These are phyloP conservation scores for Turritopsis dohrnii DNA, from an alignment of 30 jellyfish, hydroid and myxozoan genomes.

Conservation along the genomic window DNA sequence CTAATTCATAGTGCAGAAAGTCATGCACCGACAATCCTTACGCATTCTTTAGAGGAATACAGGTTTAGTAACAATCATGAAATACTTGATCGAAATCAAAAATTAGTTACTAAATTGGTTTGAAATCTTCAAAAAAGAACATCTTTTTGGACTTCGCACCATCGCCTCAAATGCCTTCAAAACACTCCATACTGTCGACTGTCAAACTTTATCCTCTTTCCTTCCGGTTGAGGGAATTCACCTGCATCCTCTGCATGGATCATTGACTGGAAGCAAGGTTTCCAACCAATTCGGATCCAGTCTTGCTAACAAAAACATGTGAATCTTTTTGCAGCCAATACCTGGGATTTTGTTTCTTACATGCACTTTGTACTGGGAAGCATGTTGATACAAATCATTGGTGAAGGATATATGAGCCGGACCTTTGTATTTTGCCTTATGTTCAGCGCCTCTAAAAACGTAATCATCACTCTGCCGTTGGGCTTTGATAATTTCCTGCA, in stretches of 20 bases:
- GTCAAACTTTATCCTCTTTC: background rate
- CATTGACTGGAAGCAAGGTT: background rate
- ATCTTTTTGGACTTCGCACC: background rate
- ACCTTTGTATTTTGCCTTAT: conserved; percentile 22
- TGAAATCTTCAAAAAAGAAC: background rate
- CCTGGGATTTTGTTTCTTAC: conserved; percentile 18
- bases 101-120: background rate
- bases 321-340: background rate
- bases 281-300: conserved; percentile 8
- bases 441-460: conserved; percentile 10
- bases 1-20: too few species aligned
- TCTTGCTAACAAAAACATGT: conserved; percentile 15
- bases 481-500: conserved; percentile 14
- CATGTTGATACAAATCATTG: background rate
- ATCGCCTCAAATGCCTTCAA: background rate
- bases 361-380: background rate
- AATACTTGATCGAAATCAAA: too few species aligned
- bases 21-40: too few species aligned
- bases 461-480: conserved; percentile 4
- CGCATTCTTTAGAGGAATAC: too few species aligned
- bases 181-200: background rate
- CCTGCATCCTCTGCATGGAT: background rate
- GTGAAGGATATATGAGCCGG: conserved; percentile 21
- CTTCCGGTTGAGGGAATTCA: background rate
- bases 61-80: too few species aligned